A percentile compares a stretch with the other conserved stretches of the same genome.
Conservation (phyloP, 2,888 invertebrate genomes). For the Liposcelis brunnea region DNA sequence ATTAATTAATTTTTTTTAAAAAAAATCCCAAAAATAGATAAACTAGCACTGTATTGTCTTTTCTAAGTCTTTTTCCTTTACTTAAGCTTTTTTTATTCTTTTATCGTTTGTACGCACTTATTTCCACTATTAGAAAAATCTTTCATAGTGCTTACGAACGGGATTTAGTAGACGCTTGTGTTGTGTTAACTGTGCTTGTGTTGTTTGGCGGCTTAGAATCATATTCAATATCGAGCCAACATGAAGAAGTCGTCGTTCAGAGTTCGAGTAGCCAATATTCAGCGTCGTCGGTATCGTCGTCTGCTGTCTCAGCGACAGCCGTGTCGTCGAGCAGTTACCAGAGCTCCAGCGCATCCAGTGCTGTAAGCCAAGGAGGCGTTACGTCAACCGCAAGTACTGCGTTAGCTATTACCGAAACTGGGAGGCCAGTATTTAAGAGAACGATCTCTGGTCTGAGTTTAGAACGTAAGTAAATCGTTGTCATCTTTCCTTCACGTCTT, state of each 20-base stretch:
- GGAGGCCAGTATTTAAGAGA: neutral
- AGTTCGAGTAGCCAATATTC: conserved; percentile 30
- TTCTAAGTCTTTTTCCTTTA: conserved; percentile 6
- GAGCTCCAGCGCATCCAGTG: neutral
- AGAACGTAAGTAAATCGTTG: conserved; percentile 1
- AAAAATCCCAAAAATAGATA: no score
- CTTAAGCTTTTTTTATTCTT: neutral
- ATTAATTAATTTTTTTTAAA: no score
- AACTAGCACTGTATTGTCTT: conserved; percentile 3
- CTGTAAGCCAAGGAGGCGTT: neutral
- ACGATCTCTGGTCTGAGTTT: neutral
- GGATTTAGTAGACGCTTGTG: neutral
- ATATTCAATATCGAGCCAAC: conserved; percentile 9
- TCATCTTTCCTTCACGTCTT: conserved; percentile 12
- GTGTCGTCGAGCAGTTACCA: neutral
- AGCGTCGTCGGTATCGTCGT: conserved; percentile 36
- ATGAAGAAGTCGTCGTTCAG: conserved; percentile 5
- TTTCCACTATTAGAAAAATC: neutral
- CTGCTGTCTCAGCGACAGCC: neutral
- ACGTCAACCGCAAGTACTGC: neutral
- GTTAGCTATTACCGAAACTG: neutral
- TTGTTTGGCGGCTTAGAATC: conserved; percentile 8
- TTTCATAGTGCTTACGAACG: neutral
- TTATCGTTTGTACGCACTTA: neutral
- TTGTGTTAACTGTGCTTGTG: conserved; percentile 1